Evolutionary conservation across 2,888 invertebrate species (phyloP), one percentile per base, ranked within the genome.

Genomic region (Octodonta nipae): DNA sequence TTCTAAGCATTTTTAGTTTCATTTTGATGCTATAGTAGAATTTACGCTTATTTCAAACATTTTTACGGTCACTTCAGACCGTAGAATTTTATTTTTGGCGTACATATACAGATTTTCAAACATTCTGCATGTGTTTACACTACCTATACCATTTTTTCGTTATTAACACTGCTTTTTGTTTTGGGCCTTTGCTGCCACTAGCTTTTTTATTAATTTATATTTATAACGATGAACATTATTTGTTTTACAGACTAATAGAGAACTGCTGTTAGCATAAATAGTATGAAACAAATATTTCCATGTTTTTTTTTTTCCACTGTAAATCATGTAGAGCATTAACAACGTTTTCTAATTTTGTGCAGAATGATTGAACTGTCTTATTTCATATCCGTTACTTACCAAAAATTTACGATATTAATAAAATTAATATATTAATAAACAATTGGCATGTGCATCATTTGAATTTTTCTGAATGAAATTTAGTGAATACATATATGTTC

Each of bases 81-180:
- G 32, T 43, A 37, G 16, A 33, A 27, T 38, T 46, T 40, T 41
- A 41, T 41, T 37, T 40, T 37, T 39, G 44, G 38, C 39, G 16
- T 35, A 33, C 34, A 33, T 27, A n/a, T 37, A 33, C 46, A 54
- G 56, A 56, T 58, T 56, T 59, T 61, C 62, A 62, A 62, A 60
- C 60, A 62, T 62, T 62, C 62, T 62, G 62, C 62, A 61, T 62
- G 60, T 52, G 38, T 46, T 46, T 44, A 48, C 44, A 30, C 30
- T 11, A 12, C 20, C 15, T 16, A 28, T 35, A 35, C 24, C 35
- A 26, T 45, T 47, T 52, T 47, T 45, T 52, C 52, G 48, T 52
- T 49, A 52, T 55, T 52, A 56, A 54, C 54, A 53, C 51, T 47
- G 47, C 51, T 52, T 54, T 47, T 42, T 52, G 51, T 50, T 56